Evolutionary conservation across 2,113 vertebrate species (phyloP), one percentile per base, ranked within the genome.

Genomic region (Oryzias melastigma): DNA sequence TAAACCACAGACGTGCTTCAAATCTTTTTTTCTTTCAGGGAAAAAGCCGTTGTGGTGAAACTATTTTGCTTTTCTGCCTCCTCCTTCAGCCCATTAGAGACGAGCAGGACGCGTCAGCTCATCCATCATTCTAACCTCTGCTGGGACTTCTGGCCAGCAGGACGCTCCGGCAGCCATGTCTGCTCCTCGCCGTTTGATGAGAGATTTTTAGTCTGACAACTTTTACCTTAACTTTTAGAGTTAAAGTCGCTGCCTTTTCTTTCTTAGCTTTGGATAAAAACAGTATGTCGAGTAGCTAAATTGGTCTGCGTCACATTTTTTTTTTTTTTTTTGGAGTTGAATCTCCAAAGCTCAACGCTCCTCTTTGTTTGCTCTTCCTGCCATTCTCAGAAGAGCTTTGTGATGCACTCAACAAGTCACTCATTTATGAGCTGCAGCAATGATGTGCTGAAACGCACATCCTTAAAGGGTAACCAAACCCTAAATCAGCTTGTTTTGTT

Each of bases 351-450:
- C 10, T 35, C 35, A 12, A 12, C 35, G 3, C 35, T 35, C 35
- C 10, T 73, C 76, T 84, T 85, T 88, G 86, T 91, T 82, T 82
- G 72, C 68, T 53, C 82, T 88, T 91, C 86, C 90, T 87, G 86
- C 68, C 20, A 87, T 87, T 85, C 74, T 88, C 85, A 74, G 52
- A n/a, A 67, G 62, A 24, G 79, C 83, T 85, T 87, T 91, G 90
- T 87, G 71, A 65, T 60, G 63, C 65, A 58, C 83, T 89, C 84
- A 88, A 86, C 86, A 83, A 81, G 81, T 68, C 61, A 57, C 69
- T 84, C 80, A 77, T 86, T 84, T 80, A 84, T 68, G 24, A 14
- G 13, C 49, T 27, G 62, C 52, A 43, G 68, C 14, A 60, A 40
- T 67, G 29, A 54, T 25, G 63, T 83, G 88, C 79, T 87, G 84